Evolutionary conservation across 2,888 invertebrate genomes (phyloP).

Genomic region (Tuta absoluta): DNA sequence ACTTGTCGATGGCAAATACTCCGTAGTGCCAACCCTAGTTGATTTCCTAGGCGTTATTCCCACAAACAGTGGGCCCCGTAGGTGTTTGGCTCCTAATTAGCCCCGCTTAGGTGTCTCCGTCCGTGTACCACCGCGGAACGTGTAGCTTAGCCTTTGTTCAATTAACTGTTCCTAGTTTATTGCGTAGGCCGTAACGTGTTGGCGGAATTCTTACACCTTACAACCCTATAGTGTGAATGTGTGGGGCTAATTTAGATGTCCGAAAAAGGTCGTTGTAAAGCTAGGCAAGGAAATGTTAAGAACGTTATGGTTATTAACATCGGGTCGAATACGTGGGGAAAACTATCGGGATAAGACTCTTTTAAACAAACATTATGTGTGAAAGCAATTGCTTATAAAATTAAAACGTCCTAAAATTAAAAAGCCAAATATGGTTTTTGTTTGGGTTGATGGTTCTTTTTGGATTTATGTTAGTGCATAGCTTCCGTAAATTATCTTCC

Average conservation of each 20-base stretch:
- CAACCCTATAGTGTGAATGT: background rate
- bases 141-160: constrained; percentile 64
- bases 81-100: constrained; percentile 73
- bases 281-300: too few species aligned
- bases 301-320: too few species aligned
- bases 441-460: too few species aligned
- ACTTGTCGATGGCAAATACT: too few species aligned
- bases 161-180: constrained; percentile 38
- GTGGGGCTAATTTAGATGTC: background rate
- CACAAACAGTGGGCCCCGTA: constrained; percentile 43
- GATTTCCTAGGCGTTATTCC: constrained; percentile 52
- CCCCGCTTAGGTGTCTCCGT: constrained; percentile 72
- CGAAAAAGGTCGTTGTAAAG: background rate
- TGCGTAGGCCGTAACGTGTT: background rate
- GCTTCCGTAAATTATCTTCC: too few species aligned
- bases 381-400: too few species aligned
- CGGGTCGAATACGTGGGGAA: too few species aligned
- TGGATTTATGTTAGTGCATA: too few species aligned
- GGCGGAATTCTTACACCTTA: constrained; percentile 4
- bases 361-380: too few species aligned
- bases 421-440: too few species aligned
- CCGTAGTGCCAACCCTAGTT: constrained; percentile 52
- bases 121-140: constrained; percentile 71
- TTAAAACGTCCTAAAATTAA: too few species aligned
- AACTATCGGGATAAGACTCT: too few species aligned